A percentile compares a stretch with the other conserved stretches of the same genome.
phyloP scores from a whole-genome alignment of 2,888 invertebrate species.

The Tachystola acroxantha region DNA sequence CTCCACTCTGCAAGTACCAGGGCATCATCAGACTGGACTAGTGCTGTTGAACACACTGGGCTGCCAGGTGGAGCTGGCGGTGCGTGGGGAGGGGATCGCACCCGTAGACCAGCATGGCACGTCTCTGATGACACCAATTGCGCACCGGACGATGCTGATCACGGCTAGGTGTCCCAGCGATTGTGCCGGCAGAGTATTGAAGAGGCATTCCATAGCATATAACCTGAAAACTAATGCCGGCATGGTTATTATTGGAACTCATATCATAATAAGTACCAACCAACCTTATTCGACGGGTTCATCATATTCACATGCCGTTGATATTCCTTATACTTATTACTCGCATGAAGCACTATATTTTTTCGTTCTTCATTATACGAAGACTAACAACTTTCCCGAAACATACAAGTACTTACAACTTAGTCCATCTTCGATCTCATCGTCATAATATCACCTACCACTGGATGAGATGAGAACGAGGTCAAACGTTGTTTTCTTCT shows the following conservation, averaged over 20 bases:
- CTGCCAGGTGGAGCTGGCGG: conserved; percentile 69
- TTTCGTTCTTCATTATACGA: too few relatives aligned
- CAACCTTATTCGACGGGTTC: too few relatives aligned
- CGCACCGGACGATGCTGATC: conserved; percentile 33
- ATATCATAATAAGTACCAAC: too few relatives aligned
- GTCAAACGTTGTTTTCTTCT: too few relatives aligned
- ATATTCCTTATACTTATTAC: too few relatives aligned
- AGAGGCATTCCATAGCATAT: conserved; percentile 27
- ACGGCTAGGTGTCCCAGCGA: conserved; percentile 34
- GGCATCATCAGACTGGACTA: conserved; percentile 66
- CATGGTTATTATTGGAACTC: conserved; percentile 42
- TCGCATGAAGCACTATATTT: too few relatives aligned
- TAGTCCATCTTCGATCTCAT: too few relatives aligned
- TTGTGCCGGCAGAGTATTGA: conserved; percentile 59
- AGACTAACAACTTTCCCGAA: too few relatives aligned
- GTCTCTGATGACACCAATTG: conserved; percentile 55
- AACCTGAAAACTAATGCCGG: conserved; percentile 44
- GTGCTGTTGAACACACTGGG: conserved; percentile 81
- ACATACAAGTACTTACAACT: too few relatives aligned
- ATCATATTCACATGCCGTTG: too few relatives aligned
- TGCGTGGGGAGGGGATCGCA: conserved; percentile 46
- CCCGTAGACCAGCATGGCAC: conserved; percentile 54
- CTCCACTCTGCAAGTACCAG: conserved; percentile 61
- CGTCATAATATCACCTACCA: too few relatives aligned
- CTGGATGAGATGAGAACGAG: too few relatives aligned